Evolutionary conservation across 2,888 invertebrate genomes (phyloP).

Genomic region (Leptura quadrifasciata): DNA sequence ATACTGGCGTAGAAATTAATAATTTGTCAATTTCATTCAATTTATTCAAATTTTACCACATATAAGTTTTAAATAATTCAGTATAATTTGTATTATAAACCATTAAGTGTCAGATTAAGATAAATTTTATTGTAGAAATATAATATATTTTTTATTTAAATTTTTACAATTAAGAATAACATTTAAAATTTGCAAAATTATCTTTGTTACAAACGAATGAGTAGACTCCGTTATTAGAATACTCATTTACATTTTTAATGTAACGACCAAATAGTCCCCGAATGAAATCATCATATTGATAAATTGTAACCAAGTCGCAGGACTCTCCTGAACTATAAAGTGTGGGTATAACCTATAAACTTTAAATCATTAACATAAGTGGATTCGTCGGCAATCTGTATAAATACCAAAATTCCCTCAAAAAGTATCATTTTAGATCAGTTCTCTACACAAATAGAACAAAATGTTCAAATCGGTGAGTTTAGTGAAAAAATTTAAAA

Average conservation of each 20-base stretch:
- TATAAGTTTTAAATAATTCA: background rate
- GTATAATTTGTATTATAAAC: conserved; percentile 1
- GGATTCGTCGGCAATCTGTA: background rate
- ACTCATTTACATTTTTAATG: conserved; percentile 19
- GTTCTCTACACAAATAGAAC: conserved; percentile 11
- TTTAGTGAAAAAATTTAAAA: background rate
- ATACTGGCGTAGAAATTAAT: too few relatives aligned
- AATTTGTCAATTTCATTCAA: too few relatives aligned
- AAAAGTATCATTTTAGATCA: conserved; percentile 18
- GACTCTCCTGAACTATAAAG: conserved; percentile 14
- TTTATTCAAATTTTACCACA: too few relatives aligned
- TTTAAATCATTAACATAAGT: conserved; percentile 21
- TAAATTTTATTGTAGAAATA: background rate
- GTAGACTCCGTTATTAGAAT: conserved; percentile 1
- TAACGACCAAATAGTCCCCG: background rate
- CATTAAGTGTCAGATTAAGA: background rate
- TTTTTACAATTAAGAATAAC: conserved; percentile 6
- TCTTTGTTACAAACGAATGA: background rate
- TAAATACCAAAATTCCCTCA: conserved; percentile 22
- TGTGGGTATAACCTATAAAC: conserved; percentile 6
- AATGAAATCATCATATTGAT: background rate
- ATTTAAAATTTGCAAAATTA: conserved; percentile 27
- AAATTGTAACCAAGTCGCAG: background rate
- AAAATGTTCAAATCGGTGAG: conserved; percentile 36
- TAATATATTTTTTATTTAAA: conserved; percentile 16